phyloP scores from a whole-genome alignment of 2,113 vertebrate species.

The Aspidoscelis tigris region DNA sequence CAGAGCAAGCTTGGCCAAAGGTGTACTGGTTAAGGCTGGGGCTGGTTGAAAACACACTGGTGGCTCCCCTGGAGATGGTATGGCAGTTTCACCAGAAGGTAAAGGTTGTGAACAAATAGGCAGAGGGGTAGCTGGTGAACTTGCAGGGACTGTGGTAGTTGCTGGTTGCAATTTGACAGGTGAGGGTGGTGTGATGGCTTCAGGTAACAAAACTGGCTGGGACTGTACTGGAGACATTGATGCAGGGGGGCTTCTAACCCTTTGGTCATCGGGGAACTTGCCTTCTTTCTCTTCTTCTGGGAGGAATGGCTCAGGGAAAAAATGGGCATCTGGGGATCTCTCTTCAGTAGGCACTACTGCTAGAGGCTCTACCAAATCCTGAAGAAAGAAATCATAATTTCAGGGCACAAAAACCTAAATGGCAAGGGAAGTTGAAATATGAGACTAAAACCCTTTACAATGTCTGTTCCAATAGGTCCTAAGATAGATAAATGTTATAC shows the following conservation, averaged over 20 bases:
- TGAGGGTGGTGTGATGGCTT: conserved; percentile 73
- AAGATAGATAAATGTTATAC: not conserved
- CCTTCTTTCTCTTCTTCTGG: conserved; percentile 64
- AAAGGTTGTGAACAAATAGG: conserved; percentile 92
- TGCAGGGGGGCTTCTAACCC: conserved; percentile 46
- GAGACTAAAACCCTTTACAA: not conserved
- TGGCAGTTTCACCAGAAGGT: conserved; percentile 82
- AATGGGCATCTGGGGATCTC: conserved; percentile 71
- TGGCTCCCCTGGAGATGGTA: conserved; percentile 79
- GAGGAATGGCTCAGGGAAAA: conserved; percentile 80
- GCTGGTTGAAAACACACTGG: conserved; percentile 89
- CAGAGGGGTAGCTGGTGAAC: conserved; percentile 69
- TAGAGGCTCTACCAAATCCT: conserved; percentile 46
- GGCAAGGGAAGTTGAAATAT: not conserved
- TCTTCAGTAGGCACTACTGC: conserved; percentile 45
- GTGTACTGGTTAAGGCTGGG: conserved; percentile 87
- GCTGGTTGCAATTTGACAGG: conserved; percentile 69
- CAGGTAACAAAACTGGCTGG: conserved; percentile 82
- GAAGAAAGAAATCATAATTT: conserved; percentile 21
- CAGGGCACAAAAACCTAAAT: not conserved
- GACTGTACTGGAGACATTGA: conserved; percentile 79
- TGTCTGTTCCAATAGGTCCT: not conserved
- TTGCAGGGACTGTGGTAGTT: conserved; percentile 67
- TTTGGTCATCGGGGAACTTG: conserved; percentile 53
- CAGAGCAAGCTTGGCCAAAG: conserved; percentile 71